phyloP scores from a whole-genome alignment of 2,797 vertebrate genomes.

The Apogon talboti region DNA sequence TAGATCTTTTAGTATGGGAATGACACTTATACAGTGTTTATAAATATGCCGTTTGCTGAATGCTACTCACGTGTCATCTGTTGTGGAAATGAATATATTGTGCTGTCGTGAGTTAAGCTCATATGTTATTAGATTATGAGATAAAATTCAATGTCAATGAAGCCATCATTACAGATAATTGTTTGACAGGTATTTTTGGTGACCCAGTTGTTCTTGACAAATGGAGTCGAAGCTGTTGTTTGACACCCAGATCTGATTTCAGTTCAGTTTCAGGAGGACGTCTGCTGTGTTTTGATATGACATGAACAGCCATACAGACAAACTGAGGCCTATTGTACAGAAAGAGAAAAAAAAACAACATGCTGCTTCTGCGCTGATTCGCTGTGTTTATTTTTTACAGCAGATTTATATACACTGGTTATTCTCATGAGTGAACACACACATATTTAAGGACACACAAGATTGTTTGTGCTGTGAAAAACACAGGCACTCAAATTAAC shows the following conservation, averaged over 20 bases:
- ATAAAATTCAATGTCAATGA: conserved; percentile 32
- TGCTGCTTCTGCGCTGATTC: conserved; percentile 59
- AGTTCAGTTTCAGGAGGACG: conserved; percentile 57
- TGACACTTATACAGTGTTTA: too few species aligned
- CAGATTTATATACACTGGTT: conserved; percentile 67
- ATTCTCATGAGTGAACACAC: conserved; percentile 59
- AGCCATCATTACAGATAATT: conserved; percentile 18
- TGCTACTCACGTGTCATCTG: too few species aligned
- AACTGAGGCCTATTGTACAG: conserved; percentile 69
- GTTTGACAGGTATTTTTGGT: conserved; percentile 52
- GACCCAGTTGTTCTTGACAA: conserved; percentile 49
- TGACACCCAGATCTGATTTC: conserved; percentile 72
- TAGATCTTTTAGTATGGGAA: too few species aligned
- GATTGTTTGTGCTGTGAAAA: conserved; percentile 7
- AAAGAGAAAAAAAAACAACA: conserved; percentile 2
- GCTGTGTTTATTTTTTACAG: conserved; percentile 69
- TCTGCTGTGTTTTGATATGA: conserved; percentile 58
- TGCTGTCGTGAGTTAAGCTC: background rate
- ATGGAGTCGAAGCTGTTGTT: conserved; percentile 56
- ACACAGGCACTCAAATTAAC: background rate
- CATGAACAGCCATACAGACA: conserved; percentile 41
- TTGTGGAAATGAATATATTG: background rate
- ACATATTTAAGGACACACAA: conserved; percentile 9
- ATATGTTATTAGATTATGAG: background rate
- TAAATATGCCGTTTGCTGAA: too few species aligned